These are phyloP conservation scores for Oryzias melastigma DNA, from an alignment of 2,113 vertebrate species.

Conservation along the genomic window DNA sequence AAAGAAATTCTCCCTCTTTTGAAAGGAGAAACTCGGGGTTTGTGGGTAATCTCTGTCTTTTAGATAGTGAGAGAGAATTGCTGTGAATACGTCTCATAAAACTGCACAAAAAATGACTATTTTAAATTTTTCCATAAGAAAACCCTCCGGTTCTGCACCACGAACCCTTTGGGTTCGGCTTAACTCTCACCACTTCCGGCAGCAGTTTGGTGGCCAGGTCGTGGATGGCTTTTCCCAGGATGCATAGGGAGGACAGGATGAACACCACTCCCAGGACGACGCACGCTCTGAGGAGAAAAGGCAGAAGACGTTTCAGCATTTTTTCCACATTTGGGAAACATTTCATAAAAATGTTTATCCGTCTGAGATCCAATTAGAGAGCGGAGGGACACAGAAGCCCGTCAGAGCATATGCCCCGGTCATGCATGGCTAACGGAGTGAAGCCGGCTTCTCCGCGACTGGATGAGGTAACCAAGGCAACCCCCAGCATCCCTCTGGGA, in stretches of 20 bases:
- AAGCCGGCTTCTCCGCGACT: slow-evolving; percentile 13
- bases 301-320: neutral
- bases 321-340: no score
- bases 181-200: slow-evolving; percentile 93
- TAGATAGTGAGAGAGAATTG: no score
- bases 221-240: slow-evolving; percentile 94
- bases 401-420: slow-evolving; percentile 29
- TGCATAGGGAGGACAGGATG: slow-evolving; percentile 92
- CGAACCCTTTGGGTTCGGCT: neutral
- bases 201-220: slow-evolving; percentile 90
- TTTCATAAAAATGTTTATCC: neutral
- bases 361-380: slow-evolving; percentile 35
- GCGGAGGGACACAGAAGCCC: slow-evolving; percentile 20
- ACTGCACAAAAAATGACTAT: no score
- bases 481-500: slow-evolving; percentile 27
- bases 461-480: slow-evolving; percentile 61
- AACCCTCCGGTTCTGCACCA: no score
- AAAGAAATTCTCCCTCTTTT: no score
- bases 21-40: no score
- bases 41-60: no score
- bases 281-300: slow-evolving; percentile 82
- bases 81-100: no score
- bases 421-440: slow-evolving; percentile 36
- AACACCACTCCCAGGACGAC: slow-evolving; percentile 92
- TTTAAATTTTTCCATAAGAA: no score